phyloP scores from a whole-genome alignment of 2,888 invertebrate species.

The Glaucopsyche alexis region DNA sequence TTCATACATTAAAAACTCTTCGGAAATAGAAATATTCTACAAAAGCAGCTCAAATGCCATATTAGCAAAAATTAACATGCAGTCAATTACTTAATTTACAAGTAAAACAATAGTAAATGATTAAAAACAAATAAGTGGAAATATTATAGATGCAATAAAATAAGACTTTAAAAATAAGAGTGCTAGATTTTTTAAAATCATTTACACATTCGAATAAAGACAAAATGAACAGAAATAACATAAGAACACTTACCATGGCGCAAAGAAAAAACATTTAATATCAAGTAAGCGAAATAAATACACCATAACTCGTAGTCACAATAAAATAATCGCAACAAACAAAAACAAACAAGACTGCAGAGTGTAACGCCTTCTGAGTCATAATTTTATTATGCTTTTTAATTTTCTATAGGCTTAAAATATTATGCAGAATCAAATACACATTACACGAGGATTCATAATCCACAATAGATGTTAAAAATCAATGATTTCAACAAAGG shows the following conservation, averaged over 20 bases:
- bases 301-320: background rate
- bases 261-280: slow-evolving; percentile 1
- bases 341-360: background rate
- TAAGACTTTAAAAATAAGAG: background rate
- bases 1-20: too few relatives aligned
- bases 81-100: too few relatives aligned
- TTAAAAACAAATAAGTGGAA: too few relatives aligned
- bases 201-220: background rate
- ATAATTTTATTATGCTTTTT: background rate
- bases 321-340: background rate
- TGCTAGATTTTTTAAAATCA: background rate
- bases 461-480: background rate
- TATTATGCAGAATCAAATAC: background rate
- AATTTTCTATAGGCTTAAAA: background rate
- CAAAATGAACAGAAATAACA: background rate
- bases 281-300: background rate
- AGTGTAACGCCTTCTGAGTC: background rate
- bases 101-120: too few relatives aligned
- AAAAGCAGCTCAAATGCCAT: too few relatives aligned
- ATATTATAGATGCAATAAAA: background rate
- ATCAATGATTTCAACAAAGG: background rate
- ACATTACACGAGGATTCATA: background rate
- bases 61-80: too few relatives aligned
- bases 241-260: background rate
- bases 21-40: too few relatives aligned